Evolutionary conservation across 2,888 invertebrate genomes (phyloP).

Genomic region (Diaphora mendica): DNA sequence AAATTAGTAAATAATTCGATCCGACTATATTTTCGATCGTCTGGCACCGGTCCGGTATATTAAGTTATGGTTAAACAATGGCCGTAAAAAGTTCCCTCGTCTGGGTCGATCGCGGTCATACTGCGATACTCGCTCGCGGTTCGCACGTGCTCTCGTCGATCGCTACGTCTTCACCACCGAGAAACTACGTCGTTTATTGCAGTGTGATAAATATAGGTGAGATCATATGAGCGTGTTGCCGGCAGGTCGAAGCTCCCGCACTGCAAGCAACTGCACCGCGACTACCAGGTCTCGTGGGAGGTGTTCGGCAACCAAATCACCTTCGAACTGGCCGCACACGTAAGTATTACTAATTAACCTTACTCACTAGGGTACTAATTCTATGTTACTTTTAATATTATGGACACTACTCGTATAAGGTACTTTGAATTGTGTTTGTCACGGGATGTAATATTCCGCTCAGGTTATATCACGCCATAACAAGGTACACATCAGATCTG

Average conservation of each 20-base stretch:
- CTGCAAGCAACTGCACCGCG: slow-evolving; percentile 94
- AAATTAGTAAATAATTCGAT: too few relatives aligned
- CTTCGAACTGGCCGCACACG: slow-evolving; percentile 92
- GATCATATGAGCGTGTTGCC: not conserved
- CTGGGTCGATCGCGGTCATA: too few relatives aligned
- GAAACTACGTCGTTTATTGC: not conserved
- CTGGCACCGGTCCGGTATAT: too few relatives aligned
- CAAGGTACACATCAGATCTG: not conserved
- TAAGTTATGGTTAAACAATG: too few relatives aligned
- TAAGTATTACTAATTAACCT: slow-evolving; percentile 54
- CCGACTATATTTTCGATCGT: too few relatives aligned
- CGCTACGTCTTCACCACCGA: not conserved
- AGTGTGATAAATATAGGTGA: not conserved
- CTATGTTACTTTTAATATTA: too few relatives aligned
- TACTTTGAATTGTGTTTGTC: too few relatives aligned
- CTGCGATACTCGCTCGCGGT: not conserved
- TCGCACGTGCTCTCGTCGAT: not conserved
- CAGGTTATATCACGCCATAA: too few relatives aligned
- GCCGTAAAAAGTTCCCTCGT: too few relatives aligned
- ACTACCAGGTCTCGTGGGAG: slow-evolving; percentile 95
- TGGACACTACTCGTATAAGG: too few relatives aligned
- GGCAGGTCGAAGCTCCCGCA: slow-evolving; percentile 90
- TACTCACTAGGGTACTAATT: too few relatives aligned
- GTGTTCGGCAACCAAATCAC: slow-evolving; percentile 96
- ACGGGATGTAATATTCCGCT: not conserved